Evolutionary conservation across 2,797 vertebrate species (phyloP).

Genomic region (Momotus momota): DNA sequence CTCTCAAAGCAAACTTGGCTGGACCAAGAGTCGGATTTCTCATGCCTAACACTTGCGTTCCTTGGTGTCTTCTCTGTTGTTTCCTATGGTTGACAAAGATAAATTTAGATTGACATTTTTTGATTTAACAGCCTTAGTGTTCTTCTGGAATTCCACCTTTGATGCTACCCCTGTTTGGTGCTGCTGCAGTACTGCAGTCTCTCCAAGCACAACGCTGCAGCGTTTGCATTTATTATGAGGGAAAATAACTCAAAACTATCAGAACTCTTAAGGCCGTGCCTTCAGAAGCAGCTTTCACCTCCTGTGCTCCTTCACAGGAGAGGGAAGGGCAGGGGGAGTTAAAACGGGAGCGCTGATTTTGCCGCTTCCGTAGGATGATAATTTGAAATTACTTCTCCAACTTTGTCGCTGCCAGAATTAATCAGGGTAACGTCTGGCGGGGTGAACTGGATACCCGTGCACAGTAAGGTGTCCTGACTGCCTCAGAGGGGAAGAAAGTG

Average conservation of each 20-base stretch:
- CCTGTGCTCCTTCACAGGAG: not conserved
- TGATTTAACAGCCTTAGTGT: not conserved
- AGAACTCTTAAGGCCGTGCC: not conserved
- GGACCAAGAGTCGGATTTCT: not conserved
- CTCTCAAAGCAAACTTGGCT: not conserved
- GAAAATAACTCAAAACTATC: not conserved
- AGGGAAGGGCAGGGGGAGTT: not conserved
- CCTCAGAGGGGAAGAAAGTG: not conserved
- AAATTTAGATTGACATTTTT: not conserved
- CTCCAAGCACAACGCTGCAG: not conserved
- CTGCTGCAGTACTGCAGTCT: not conserved
- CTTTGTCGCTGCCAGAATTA: conserved; percentile 25
- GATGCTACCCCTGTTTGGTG: not conserved
- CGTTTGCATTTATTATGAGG: not conserved
- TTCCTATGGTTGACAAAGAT: not conserved
- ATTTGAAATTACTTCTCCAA: conserved; percentile 22
- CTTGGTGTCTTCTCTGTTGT: not conserved
- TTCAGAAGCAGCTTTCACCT: not conserved
- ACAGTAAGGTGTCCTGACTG: not conserved
- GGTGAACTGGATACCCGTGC: not conserved
- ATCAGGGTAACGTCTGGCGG: not conserved
- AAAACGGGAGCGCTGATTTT: not conserved
- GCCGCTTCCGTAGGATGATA: not conserved
- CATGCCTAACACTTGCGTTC: not conserved
- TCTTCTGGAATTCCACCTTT: not conserved